Evolutionary conservation across 1,140 invertebrate genomes (phyloP).

Genomic region (Drosophila simulans): DNA sequence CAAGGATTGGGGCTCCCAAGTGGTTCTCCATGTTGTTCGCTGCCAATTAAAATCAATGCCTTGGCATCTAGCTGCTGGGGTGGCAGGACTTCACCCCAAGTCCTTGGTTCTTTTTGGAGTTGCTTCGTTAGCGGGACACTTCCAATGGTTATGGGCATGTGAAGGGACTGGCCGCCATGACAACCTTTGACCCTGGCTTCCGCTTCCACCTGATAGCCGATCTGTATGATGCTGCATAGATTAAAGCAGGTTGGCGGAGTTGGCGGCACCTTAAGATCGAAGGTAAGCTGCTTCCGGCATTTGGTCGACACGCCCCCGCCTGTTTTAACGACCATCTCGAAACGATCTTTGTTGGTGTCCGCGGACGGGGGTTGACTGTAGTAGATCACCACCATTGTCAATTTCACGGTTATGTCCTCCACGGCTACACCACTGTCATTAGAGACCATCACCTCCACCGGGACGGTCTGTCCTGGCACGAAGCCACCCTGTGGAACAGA

Average conservation of each 20-base stretch:
- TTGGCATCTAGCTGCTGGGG: slow-evolving; percentile 58
- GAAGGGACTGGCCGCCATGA: slow-evolving; percentile 85
- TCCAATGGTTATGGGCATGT: slow-evolving; percentile 86
- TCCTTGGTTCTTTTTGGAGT: slow-evolving; percentile 35
- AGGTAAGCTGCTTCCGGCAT: slow-evolving; percentile 55
- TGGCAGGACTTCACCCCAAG: slow-evolving; percentile 29
- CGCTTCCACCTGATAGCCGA: slow-evolving; percentile 89
- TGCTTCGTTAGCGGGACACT: slow-evolving; percentile 85
- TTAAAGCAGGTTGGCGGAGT: slow-evolving; percentile 89
- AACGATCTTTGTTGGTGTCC: slow-evolving; percentile 86
- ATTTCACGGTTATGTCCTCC: slow-evolving; percentile 84
- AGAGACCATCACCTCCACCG: slow-evolving; percentile 52
- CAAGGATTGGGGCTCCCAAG: slow-evolving; percentile 32
- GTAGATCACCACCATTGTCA: slow-evolving; percentile 84
- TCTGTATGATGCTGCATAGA: slow-evolving; percentile 89
- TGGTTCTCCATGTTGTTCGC: background rate
- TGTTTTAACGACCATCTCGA: slow-evolving; percentile 85
- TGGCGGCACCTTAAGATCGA: slow-evolving; percentile 87
- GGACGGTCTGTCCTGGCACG: slow-evolving; percentile 73
- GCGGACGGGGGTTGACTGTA: slow-evolving; percentile 85
- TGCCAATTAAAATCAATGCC: slow-evolving; percentile 45
- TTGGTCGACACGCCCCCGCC: slow-evolving; percentile 85
- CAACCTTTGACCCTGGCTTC: slow-evolving; percentile 80
- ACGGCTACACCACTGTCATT: slow-evolving; percentile 85
- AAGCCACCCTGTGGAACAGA: slow-evolving; percentile 71